Evolutionary conservation across 2,113 vertebrate species (phyloP).

Genomic region (Amphilophus citrinellus): DNA sequence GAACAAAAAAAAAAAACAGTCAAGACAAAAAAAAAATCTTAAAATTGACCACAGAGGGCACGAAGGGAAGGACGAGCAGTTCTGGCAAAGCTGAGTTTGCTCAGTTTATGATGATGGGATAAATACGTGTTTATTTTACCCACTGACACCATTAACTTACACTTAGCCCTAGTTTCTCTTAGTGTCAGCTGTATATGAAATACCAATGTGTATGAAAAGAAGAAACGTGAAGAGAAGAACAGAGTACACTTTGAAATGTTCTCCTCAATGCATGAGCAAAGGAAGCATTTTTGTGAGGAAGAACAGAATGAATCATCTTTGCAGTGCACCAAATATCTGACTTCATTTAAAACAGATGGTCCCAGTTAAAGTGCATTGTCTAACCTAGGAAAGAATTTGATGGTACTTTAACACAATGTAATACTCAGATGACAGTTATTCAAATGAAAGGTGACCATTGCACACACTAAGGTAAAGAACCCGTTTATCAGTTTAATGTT

Average conservation of each 20-base stretch:
- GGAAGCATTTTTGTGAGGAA: not conserved
- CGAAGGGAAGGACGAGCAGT: slow-evolving; percentile 21
- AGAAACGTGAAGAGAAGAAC: not conserved
- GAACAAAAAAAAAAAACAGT: slow-evolving; percentile 61
- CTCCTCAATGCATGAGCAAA: not conserved
- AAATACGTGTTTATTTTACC: slow-evolving; percentile 16
- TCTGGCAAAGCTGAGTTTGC: not conserved
- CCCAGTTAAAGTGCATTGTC: slow-evolving; percentile 1
- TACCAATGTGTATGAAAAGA: not conserved
- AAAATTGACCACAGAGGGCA: slow-evolving; percentile 36
- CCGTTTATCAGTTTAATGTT: slow-evolving; percentile 12
- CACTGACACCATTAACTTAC: slow-evolving; percentile 9
- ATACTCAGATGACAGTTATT: not conserved
- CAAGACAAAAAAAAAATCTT: slow-evolving; percentile 41
- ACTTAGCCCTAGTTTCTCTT: accelerated
- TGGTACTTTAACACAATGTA: not conserved
- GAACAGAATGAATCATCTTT: slow-evolving; percentile 23
- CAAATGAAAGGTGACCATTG: not conserved
- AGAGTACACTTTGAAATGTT: not conserved
- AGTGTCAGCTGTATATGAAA: not conserved
- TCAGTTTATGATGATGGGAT: not conserved
- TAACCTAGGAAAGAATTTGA: slow-evolving; percentile 22
- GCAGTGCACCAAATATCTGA: slow-evolving; percentile 20
- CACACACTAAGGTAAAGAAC: not conserved
- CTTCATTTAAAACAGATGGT: slow-evolving; percentile 47